Percentiles rank a stretch among this genome's conserved stretches.
These are phyloP conservation scores for Catharus bicknelli DNA, from an alignment of 2,113 vertebrate species.

Conservation along the genomic window DNA sequence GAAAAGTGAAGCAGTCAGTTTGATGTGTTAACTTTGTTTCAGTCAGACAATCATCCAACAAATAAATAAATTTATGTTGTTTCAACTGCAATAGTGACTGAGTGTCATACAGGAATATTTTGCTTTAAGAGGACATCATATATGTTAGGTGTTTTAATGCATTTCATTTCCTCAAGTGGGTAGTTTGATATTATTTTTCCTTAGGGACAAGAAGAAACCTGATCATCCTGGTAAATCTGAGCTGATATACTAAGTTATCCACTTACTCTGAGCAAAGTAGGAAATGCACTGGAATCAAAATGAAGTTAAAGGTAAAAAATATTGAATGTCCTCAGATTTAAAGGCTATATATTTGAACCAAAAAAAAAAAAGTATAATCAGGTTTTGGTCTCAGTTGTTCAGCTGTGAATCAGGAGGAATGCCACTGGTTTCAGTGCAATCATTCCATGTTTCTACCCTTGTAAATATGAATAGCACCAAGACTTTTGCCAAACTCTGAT, in stretches of 20 bases:
- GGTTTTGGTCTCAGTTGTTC: background rate
- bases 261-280: background rate
- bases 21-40: background rate
- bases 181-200: conserved; percentile 9
- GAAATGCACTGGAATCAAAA: background rate
- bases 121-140: background rate
- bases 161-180: background rate
- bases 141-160: background rate
- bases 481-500: background rate
- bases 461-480: background rate
- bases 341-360: background rate
- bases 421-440: background rate
- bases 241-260: background rate
- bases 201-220: background rate
- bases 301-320: background rate
- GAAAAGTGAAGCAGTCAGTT: background rate
- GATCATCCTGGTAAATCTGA: conserved; percentile 2
- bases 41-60: background rate
- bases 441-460: background rate
- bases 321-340: background rate
- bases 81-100: background rate
- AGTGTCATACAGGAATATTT: background rate
- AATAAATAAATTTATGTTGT: background rate
- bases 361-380: background rate
- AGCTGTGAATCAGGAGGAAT: background rate